These are phyloP conservation scores for Coleophora flavipennella DNA, from an alignment of 2,888 invertebrate species.

Conservation along the genomic window DNA sequence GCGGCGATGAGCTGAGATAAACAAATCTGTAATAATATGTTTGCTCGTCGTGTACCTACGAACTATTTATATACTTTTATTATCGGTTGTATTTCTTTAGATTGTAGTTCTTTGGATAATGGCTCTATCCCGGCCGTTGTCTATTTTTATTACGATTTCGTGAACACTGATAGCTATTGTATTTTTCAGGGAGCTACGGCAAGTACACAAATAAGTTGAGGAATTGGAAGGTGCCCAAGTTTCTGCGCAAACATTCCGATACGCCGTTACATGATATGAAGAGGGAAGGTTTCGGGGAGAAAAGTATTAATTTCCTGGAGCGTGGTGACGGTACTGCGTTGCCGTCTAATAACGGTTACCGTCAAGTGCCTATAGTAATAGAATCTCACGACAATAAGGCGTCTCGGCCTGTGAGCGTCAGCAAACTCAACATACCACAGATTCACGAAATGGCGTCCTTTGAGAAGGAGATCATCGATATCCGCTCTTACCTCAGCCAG, in stretches of 20 bases:
- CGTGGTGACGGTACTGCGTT: conserved; percentile 36
- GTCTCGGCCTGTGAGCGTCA: conserved; percentile 33
- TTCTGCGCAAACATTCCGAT: conserved; percentile 75
- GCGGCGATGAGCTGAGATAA: conserved; percentile 16
- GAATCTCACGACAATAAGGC: conserved; percentile 64
- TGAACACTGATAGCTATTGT: background rate
- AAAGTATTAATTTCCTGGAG: conserved; percentile 46
- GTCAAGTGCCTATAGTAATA: conserved; percentile 77
- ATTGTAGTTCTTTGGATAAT: conserved; percentile 6
- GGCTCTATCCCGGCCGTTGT: conserved; percentile 1
- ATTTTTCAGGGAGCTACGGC: conserved; percentile 71
- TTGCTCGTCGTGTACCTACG: conserved; percentile 3
- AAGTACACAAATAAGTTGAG: conserved; percentile 72
- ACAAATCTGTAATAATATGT: conserved; percentile 12
- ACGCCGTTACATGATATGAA: conserved; percentile 61
- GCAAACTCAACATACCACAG: conserved; percentile 61
- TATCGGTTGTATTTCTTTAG: conserved; percentile 4
- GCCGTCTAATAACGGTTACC: conserved; percentile 68
- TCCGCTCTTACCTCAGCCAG: conserved; percentile 81
- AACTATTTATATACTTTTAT: conserved; percentile 7
- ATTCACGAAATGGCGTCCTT: conserved; percentile 65
- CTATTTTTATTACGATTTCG: conserved; percentile 10
- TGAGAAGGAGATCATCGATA: conserved; percentile 78
- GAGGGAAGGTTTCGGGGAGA: conserved; percentile 52
- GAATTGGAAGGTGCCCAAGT: conserved; percentile 80